Evolutionary conservation across 2,888 invertebrate species (phyloP).

Genomic region (Apotomis betuletana): DNA sequence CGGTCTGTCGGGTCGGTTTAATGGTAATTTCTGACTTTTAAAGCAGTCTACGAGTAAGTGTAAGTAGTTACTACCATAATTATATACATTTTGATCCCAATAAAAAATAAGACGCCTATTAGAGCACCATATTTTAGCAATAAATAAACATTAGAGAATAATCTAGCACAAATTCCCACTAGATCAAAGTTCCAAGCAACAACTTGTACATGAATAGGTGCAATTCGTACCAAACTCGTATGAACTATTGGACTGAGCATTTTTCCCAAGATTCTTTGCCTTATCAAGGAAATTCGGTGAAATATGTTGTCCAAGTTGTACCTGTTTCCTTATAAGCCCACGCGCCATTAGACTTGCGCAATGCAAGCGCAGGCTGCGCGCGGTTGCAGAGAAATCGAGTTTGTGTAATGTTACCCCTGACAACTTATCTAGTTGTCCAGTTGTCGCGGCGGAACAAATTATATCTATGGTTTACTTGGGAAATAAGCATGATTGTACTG

Average conservation of each 20-base stretch:
- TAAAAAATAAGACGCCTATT: too few species aligned
- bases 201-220: not conserved
- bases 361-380: conserved; percentile 56
- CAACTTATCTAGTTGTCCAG: conserved; percentile 37
- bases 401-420: conserved; percentile 57
- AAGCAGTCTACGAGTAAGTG: too few species aligned
- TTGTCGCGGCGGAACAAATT: conserved; percentile 30
- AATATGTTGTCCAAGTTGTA: conserved; percentile 56
- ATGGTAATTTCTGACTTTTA: too few species aligned
- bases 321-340: conserved; percentile 67
- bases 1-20: too few species aligned
- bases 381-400: conserved; percentile 67
- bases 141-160: too few species aligned
- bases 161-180: too few species aligned
- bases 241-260: conserved; percentile 6
- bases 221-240: not conserved
- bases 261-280: conserved; percentile 49
- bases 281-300: conserved; percentile 55
- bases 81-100: too few species aligned
- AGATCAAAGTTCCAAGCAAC: too few species aligned
- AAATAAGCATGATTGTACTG: conserved; percentile 20
- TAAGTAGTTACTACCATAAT: too few species aligned
- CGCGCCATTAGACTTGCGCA: conserved; percentile 63
- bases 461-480: conserved; percentile 34
- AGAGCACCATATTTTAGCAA: too few species aligned